A percentile compares a stretch with the other conserved stretches of the same genome.
Conservation (phyloP, 2,888 invertebrate genomes). For the Sialis lutaria region DNA sequence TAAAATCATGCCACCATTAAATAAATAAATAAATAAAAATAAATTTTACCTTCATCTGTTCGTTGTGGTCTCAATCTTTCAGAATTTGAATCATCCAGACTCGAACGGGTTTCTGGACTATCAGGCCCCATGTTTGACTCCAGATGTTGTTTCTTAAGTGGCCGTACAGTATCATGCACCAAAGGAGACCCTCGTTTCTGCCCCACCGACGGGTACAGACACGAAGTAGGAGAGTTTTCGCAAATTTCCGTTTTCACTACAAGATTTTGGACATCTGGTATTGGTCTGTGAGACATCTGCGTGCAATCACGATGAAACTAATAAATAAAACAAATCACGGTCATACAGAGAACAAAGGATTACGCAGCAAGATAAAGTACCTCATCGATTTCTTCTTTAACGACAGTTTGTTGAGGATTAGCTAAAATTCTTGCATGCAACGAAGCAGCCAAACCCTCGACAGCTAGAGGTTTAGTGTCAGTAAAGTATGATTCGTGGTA, state of each 20-base stretch:
- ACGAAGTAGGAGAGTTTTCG: constrained; percentile 10
- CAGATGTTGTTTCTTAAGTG: constrained; percentile 23
- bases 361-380: not conserved
- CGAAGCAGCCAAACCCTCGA: constrained; percentile 63
- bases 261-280: too few relatives aligned
- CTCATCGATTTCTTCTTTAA: constrained; percentile 20
- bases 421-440: constrained; percentile 63
- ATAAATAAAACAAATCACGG: too few relatives aligned
- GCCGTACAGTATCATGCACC: constrained; percentile 13
- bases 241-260: constrained; percentile 15
- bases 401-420: constrained; percentile 28
- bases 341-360: constrained; percentile 7
- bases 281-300: constrained; percentile 3
- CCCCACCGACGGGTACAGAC: constrained; percentile 16
- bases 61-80: constrained; percentile 20
- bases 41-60: constrained; percentile 23
- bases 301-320: not conserved
- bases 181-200: constrained; percentile 32
- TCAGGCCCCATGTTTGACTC: not conserved
- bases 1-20: too few relatives aligned
- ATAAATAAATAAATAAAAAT: too few relatives aligned
- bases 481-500: constrained; percentile 53
- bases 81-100: constrained; percentile 38
- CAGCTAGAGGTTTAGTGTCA: constrained; percentile 32
- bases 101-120: constrained; percentile 50